These are phyloP conservation scores for Raphicerus campestris DNA, from an alignment of 2,113 vertebrate species.

Conservation along the genomic window DNA sequence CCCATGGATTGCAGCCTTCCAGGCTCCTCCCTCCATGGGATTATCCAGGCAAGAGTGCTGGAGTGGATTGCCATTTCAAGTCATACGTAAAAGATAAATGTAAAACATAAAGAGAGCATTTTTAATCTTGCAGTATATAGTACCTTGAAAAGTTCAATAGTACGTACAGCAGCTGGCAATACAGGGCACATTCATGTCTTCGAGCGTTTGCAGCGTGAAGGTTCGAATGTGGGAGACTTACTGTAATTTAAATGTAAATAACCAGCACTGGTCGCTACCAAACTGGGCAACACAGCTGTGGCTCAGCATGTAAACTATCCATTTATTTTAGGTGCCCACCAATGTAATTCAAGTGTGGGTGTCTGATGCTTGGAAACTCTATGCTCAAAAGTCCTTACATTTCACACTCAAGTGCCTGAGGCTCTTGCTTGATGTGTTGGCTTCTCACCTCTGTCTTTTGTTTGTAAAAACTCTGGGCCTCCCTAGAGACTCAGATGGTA, in stretches of 20 bases:
- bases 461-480: slow-evolving; percentile 36
- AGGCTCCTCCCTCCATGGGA: too few relatives aligned
- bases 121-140: background rate
- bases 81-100: background rate
- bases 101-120: background rate
- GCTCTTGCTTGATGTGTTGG: background rate
- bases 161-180: background rate
- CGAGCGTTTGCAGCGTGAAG: background rate
- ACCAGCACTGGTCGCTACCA: background rate
- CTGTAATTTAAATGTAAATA: background rate
- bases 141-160: background rate
- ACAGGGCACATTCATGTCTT: background rate
- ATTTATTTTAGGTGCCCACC: background rate
- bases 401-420: background rate
- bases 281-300: background rate
- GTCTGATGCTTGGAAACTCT: background rate
- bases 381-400: background rate
- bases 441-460: background rate
- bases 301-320: background rate
- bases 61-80: background rate
- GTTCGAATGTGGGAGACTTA: background rate
- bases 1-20: too few relatives aligned
- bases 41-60: too few relatives aligned
- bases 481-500: background rate
- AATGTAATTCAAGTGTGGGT: background rate